These are phyloP conservation scores for Mimachlamys varia DNA, from an alignment of 2,888 invertebrate species.

Conservation along the genomic window DNA sequence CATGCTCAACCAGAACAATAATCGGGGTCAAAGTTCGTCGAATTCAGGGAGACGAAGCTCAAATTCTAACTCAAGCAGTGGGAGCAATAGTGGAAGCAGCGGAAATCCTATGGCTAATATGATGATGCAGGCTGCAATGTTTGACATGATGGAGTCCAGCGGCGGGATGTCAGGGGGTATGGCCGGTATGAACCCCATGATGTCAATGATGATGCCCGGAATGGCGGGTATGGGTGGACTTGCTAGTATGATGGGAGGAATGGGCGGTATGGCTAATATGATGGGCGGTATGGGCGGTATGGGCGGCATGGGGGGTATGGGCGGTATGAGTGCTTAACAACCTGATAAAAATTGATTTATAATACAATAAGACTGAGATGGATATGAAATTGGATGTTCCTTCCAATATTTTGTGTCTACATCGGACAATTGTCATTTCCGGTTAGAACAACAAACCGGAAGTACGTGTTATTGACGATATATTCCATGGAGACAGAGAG, in stretches of 20 bases:
- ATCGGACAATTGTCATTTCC: not conserved
- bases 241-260: not conserved
- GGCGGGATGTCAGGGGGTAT: not conserved
- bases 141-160: not conserved
- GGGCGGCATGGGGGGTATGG: no score
- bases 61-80: not conserved
- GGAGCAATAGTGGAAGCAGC: not conserved
- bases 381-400: not conserved
- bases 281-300: not conserved
- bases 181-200: not conserved
- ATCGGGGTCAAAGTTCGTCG: not conserved
- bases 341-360: not conserved
- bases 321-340: not conserved
- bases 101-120: conserved; percentile 8
- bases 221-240: not conserved
- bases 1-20: conserved; percentile 26
- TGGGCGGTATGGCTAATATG: not conserved
- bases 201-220: not conserved
- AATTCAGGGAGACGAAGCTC: not conserved
- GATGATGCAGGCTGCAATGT: conserved; percentile 18
- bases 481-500: not conserved
- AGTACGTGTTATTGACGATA: not conserved
- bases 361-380: not conserved
- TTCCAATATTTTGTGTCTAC: not conserved
- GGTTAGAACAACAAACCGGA: not conserved